These are phyloP conservation scores for Dissostichus mawsoni DNA, from an alignment of 2,113 vertebrate species.

Conservation along the genomic window DNA sequence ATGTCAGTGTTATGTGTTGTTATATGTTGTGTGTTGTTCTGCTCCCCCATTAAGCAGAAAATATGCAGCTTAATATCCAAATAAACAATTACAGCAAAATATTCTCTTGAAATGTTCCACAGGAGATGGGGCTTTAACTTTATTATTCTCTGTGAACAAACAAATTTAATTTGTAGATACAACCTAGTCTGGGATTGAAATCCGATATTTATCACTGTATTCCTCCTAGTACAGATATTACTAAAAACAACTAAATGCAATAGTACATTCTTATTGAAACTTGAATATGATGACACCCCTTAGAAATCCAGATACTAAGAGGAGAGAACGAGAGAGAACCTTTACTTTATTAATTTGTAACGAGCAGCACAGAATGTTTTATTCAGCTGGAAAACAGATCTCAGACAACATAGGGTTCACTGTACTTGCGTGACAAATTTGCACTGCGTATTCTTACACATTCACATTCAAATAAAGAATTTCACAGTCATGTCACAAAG, in stretches of 20 bases:
- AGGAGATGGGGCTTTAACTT: no score
- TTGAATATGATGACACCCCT: background rate
- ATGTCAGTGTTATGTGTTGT: no score
- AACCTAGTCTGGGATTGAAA: no score
- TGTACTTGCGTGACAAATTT: slow-evolving; percentile 19
- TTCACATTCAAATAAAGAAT: slow-evolving; percentile 58
- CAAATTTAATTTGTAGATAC: background rate
- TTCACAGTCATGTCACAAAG: slow-evolving; percentile 1
- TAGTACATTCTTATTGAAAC: background rate
- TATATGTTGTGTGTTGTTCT: no score
- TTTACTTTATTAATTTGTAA: slow-evolving; percentile 34
- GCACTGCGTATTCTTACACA: background rate
- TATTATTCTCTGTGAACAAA: background rate
- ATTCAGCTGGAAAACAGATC: slow-evolving; percentile 14
- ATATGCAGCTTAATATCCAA: no score
- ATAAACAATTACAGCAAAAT: no score
- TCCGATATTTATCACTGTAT: background rate
- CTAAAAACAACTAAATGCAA: background rate
- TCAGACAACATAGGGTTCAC: slow-evolving; percentile 31
- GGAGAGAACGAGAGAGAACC: background rate
- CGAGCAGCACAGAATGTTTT: slow-evolving; percentile 15
- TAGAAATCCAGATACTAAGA: slow-evolving; percentile 2
- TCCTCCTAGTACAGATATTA: background rate
- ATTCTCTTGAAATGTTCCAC: no score
- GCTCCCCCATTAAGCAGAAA: no score